Conservation (phyloP, 2,113 vertebrate genomes). For the Agapornis roseicollis region DNA sequence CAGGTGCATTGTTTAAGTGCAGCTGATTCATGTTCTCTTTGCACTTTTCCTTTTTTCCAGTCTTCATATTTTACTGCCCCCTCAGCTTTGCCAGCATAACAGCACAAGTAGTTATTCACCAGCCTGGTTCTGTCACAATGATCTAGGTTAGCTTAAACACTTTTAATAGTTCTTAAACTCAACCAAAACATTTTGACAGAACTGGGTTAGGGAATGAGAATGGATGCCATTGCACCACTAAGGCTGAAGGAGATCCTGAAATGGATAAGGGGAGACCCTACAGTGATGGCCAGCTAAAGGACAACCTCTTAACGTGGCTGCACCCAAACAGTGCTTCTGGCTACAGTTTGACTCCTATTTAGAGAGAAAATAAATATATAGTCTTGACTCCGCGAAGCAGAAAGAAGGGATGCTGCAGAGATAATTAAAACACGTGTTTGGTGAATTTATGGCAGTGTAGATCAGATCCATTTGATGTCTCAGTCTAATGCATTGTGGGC, state of each 20-base stretch:
- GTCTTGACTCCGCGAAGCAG: neutral
- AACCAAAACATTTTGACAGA: slow-evolving; percentile 8
- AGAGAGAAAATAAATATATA: neutral
- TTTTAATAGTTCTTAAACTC: neutral
- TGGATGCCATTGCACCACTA: neutral
- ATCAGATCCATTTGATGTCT: neutral
- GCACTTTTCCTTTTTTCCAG: neutral
- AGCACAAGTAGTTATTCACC: neutral
- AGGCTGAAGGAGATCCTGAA: neutral
- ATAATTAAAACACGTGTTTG: neutral
- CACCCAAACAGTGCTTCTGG: neutral
- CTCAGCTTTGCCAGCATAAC: neutral
- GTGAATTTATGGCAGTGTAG: neutral
- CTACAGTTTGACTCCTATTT: neutral
- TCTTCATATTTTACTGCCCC: neutral
- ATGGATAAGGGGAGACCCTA: neutral
- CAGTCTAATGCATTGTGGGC: neutral
- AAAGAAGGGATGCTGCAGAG: neutral
- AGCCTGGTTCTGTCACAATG: slow-evolving; percentile 56
- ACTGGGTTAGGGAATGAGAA: neutral
- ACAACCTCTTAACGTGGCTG: neutral
- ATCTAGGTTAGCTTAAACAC: slow-evolving; percentile 36
- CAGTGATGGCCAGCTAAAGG: neutral
- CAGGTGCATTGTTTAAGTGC: neutral
- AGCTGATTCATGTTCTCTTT: neutral